Conservation (phyloP, 2,888 invertebrate genomes). For the Drosophila borborema region DNA sequence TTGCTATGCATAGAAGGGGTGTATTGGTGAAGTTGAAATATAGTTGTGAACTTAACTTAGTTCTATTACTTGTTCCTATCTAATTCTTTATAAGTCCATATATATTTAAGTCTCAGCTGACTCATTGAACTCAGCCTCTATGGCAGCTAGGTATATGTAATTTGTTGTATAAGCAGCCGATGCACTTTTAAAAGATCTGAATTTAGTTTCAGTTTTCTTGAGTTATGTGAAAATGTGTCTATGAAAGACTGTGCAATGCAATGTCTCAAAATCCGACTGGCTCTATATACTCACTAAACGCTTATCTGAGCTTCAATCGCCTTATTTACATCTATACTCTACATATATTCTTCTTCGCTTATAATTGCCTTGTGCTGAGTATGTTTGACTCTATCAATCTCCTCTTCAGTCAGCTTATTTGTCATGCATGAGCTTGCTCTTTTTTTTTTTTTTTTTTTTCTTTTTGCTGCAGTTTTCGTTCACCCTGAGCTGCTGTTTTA, state of each 20-base stretch:
- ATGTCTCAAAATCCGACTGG: too few species aligned
- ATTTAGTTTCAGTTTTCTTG: not conserved
- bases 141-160: not conserved
- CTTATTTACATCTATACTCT: too few species aligned
- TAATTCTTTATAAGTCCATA: not conserved
- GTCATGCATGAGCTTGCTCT: slow-evolving; percentile 40
- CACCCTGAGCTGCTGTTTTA: slow-evolving; percentile 64
- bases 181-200: not conserved
- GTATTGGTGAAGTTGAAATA: not conserved
- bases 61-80: not conserved
- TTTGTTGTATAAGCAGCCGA: not conserved
- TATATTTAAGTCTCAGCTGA: not conserved
- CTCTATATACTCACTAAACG: not conserved
- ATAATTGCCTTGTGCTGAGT: not conserved
- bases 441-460: slow-evolving; percentile 30
- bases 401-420: slow-evolving; percentile 11
- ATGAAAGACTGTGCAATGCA: not conserved
- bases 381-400: not conserved
- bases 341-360: too few species aligned
- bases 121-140: not conserved
- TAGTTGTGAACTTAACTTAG: not conserved
- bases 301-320: not conserved
- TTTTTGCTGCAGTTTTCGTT: slow-evolving; percentile 15
- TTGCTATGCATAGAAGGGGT: not conserved
- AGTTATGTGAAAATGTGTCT: not conserved